Evolutionary conservation across 2,888 invertebrate genomes (phyloP).

Genomic region (Dasypogon diadema): DNA sequence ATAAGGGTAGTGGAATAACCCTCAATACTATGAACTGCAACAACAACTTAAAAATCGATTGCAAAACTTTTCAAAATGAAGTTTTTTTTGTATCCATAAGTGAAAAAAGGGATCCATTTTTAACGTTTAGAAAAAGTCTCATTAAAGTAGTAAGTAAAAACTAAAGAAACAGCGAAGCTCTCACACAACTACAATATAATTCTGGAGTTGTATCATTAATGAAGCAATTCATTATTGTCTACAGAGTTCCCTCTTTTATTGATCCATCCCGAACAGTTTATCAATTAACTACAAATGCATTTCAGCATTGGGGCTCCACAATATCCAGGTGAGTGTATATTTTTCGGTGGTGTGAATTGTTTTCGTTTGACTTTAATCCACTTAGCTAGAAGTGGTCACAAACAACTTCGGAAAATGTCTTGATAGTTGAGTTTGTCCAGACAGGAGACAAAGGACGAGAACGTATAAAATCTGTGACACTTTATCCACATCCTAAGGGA

Average conservation of each 20-base stretch:
- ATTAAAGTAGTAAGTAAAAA: no score
- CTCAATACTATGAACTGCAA: no score
- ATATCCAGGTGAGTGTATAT: slow-evolving; percentile 9
- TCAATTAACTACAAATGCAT: slow-evolving; percentile 25
- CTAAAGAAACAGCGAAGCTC: no score
- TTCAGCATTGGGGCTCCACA: background rate
- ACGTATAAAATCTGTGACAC: slow-evolving; percentile 22
- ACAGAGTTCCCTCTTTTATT: slow-evolving; percentile 1
- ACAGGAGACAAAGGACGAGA: background rate
- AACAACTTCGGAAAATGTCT: slow-evolving; percentile 41
- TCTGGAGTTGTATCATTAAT: background rate
- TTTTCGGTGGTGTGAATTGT: slow-evolving; percentile 33
- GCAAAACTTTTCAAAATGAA: no score
- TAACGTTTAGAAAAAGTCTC: no score
- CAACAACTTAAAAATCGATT: no score
- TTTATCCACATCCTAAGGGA: slow-evolving; percentile 5
- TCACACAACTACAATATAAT: no score
- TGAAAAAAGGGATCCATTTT: no score
- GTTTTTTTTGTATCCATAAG: no score
- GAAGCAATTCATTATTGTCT: slow-evolving; percentile 2
- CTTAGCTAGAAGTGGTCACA: slow-evolving; percentile 27
- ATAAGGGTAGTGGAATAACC: no score
- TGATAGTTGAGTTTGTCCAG: slow-evolving; percentile 23
- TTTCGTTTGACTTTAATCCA: slow-evolving; percentile 34
- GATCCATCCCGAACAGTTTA: slow-evolving; percentile 13